Evolutionary conservation across 1,140 invertebrate genomes (phyloP), one percentile per base, ranked within the genome.

Genomic region (Caenorhabditis briggsae): DNA sequence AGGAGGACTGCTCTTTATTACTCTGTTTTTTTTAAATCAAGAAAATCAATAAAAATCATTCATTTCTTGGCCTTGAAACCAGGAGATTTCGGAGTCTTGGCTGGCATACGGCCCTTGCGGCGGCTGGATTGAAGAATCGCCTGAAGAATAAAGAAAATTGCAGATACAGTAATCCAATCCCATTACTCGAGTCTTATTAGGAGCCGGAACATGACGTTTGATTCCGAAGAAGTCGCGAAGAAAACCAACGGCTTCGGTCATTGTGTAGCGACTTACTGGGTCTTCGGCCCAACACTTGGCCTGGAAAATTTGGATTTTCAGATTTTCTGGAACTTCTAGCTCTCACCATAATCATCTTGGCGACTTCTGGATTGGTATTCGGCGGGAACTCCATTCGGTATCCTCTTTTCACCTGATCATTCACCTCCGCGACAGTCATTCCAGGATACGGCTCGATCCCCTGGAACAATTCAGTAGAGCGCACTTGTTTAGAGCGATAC

Each of bases 401-500:
- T 14, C 86, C 86, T 8, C 12, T 33, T n/a, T 20, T 8, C 12
- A 87, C 86, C 16, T 64, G 18, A 14, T 48, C 23, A 23, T 20
- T 18, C 14, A 87, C 83, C 25, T 87, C 85, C 14, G 84, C 86
- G 11, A 87, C 86, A 8, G 50, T 74, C 85, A 87, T 88, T n/a
- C 85, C 86, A 11, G 86, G 86, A 58, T 87, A 87, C 16, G 86
- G 86, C 58, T 87, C 86, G 7, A 78, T 33, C 16, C 86, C 33
- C 33, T 33, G 33, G 3, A 33, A 33, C 3, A 33, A 3, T 33
- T 2, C 33, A 33, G 33, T 33, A 33, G 33, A 33, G 33, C 33
- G 33, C 33, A 3, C 3, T 33, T 33, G 33, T 33, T 33, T 33
- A 33, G 33, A 33, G 33, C 33, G 33, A 3, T 3, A 33, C 3